Percentiles rank a stretch among this genome's conserved stretches.
phyloP scores from a whole-genome alignment of 2,888 invertebrate species.

The Ametastegia equiseti region DNA sequence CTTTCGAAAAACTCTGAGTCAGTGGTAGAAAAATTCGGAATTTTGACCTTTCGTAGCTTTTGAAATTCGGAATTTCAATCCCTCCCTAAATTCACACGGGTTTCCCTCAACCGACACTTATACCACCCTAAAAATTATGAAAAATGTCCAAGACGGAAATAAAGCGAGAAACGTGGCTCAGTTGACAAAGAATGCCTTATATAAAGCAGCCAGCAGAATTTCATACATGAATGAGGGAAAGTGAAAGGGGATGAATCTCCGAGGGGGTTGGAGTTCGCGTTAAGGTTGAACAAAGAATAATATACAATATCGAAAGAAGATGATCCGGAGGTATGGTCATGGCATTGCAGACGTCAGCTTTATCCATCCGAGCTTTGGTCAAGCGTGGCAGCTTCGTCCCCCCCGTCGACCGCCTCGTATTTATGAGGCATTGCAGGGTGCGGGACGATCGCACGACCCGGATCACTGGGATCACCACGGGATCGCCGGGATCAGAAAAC shows the following conservation, averaged over 20 bases:
- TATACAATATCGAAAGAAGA: conserved; percentile 28
- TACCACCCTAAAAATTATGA: too few relatives aligned
- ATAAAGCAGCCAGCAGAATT: neutral
- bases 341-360: conserved; percentile 37
- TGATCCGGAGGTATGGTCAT: neutral
- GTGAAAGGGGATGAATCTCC: neutral
- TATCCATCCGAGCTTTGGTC: conserved; percentile 23
- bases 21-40: too few relatives aligned
- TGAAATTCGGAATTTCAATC: too few relatives aligned
- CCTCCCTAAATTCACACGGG: too few relatives aligned
- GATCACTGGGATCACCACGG: conserved; percentile 37
- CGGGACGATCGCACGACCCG: conserved; percentile 14
- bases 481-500: conserved; percentile 34
- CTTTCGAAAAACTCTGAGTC: too few relatives aligned
- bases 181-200: too few relatives aligned
- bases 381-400: neutral
- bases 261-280: neutral
- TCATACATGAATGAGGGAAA: neutral
- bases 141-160: too few relatives aligned
- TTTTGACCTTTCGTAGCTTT: too few relatives aligned
- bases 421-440: conserved; percentile 31
- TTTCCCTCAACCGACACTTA: too few relatives aligned
- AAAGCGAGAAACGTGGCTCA: too few relatives aligned
- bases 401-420: neutral
- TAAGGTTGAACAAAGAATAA: conserved; percentile 9